Conservation (phyloP, 2,113 vertebrate genomes). For the Hydropotes inermis region DNA sequence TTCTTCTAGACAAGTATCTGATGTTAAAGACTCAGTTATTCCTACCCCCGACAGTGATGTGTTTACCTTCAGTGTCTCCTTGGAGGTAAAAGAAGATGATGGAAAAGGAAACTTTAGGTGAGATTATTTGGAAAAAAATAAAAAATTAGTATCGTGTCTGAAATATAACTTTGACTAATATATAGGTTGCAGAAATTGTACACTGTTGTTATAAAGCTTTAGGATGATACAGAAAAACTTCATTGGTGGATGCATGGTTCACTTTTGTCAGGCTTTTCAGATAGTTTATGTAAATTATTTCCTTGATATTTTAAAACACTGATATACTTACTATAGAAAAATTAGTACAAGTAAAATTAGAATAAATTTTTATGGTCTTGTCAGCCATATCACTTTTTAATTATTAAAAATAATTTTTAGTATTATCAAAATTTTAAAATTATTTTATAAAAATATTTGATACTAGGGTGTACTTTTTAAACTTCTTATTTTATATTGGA, state of each 20-base stretch:
- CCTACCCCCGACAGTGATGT: slow-evolving; percentile 91
- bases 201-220: neutral
- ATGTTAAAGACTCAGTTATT: slow-evolving; percentile 86
- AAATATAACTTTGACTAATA: neutral
- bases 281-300: slow-evolving; percentile 22
- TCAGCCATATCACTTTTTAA: neutral
- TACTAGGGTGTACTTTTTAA: neutral
- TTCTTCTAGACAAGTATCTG: slow-evolving; percentile 88
- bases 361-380: neutral
- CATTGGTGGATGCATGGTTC: neutral
- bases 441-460: neutral
- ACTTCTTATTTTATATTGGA: neutral
- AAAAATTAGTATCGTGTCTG: neutral
- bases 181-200: neutral
- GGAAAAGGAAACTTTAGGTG: slow-evolving; percentile 98
- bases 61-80: slow-evolving; percentile 92
- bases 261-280: slow-evolving; percentile 18
- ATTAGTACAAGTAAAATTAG: slow-evolving; percentile 28
- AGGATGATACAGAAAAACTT: neutral
- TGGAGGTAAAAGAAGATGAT: slow-evolving; percentile 98
- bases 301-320: neutral
- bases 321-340: neutral
- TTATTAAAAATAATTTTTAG: neutral
- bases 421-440: neutral
- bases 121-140: slow-evolving; percentile 45